A percentile compares a stretch with the other conserved stretches of the same genome.
These are phyloP conservation scores for Garrulus glandarius DNA, from an alignment of 2,797 vertebrate species.

Conservation along the genomic window DNA sequence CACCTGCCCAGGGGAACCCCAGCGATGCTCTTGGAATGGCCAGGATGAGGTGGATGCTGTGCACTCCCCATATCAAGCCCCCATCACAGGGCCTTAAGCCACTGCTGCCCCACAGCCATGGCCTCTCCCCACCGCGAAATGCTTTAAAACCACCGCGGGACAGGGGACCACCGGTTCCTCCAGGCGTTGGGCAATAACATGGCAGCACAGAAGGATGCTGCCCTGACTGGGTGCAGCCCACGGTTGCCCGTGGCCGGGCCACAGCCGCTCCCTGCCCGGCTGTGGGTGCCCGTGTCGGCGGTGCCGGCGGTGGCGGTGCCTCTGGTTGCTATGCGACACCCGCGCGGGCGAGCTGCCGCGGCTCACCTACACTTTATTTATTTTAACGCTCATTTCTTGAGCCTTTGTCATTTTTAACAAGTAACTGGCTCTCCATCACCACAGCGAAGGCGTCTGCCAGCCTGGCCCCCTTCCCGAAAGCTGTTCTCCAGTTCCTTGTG, in stretches of 20 bases:
- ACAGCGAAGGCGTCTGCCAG: slow-evolving; percentile 13
- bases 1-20: not conserved
- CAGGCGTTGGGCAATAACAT: not conserved
- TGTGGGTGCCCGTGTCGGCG: not conserved
- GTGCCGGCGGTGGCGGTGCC: not conserved
- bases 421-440: slow-evolving; percentile 30
- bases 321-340: slow-evolving; percentile 60
- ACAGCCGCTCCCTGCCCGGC: not conserved
- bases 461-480: not conserved
- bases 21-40: not conserved
- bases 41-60: not conserved
- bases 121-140: accelerated
- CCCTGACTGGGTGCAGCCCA: not conserved
- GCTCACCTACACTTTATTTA: slow-evolving; percentile 69
- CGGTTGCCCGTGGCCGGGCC: not conserved
- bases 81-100: accelerated
- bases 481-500: not conserved
- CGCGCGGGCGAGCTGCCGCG: slow-evolving; percentile 45
- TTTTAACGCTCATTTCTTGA: slow-evolving; percentile 53
- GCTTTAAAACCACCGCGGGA: accelerated
- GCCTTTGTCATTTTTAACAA: slow-evolving; percentile 54
- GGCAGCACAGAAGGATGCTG: not conserved
- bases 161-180: accelerated
- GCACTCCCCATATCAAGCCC: accelerated
- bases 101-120: accelerated